A percentile compares a stretch with the other conserved stretches of the same genome.
Evolutionary conservation across 53 echinoderm and acorn worm genomes (phyloP).

Genomic region (Astropecten irregularis): DNA sequence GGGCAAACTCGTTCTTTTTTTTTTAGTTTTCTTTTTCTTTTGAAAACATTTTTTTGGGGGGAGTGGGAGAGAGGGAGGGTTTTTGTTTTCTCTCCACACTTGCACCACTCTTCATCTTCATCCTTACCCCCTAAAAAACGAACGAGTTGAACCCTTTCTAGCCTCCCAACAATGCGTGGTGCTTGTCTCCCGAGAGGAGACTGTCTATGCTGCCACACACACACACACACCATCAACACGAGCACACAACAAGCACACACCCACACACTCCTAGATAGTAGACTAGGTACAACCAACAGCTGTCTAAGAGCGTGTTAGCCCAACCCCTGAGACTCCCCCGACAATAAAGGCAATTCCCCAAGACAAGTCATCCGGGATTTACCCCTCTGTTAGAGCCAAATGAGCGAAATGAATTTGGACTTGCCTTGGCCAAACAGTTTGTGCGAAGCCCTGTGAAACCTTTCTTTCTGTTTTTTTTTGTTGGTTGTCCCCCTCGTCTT

Average conservation of each 20-base stretch:
- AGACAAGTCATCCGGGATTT: constrained; percentile 57
- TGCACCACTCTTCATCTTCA: too few species aligned
- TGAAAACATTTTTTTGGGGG: too few species aligned
- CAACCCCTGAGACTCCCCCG: constrained; percentile 41
- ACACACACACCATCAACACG: too few species aligned
- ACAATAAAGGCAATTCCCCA: constrained; percentile 54
- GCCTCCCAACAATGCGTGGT: constrained; percentile 10
- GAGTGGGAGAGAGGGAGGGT: too few species aligned
- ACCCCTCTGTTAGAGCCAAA: constrained; percentile 42
- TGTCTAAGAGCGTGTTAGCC: constrained; percentile 53
- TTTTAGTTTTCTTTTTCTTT: neutral
- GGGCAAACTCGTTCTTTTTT: neutral
- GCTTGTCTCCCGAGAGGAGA: neutral
- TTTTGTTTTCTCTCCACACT: neutral
- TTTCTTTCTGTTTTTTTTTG: neutral
- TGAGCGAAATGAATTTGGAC: constrained; percentile 55
- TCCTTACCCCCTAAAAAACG: too few species aligned
- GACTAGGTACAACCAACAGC: constrained; percentile 43
- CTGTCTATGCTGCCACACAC: too few species aligned
- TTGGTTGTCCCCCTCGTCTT: too few species aligned
- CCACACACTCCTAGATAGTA: constrained; percentile 6
- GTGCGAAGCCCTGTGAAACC: constrained; percentile 5
- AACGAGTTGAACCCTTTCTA: too few species aligned
- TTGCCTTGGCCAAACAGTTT: constrained; percentile 28
- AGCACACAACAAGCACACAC: too few species aligned